phyloP scores from a whole-genome alignment of 2,113 vertebrate genomes.

The Pelobates fuscus region DNA sequence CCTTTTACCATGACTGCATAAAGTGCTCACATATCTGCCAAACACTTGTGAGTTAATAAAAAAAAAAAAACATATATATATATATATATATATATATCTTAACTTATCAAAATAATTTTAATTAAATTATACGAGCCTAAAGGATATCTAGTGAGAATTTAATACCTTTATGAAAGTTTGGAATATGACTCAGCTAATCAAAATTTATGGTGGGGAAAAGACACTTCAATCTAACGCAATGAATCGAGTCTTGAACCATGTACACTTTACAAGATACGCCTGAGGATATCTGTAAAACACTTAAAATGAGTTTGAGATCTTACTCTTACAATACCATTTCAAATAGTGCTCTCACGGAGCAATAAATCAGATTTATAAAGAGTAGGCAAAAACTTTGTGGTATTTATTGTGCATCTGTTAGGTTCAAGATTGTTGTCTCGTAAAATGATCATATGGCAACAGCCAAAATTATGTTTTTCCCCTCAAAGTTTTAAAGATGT shows the following conservation, averaged over 20 bases:
- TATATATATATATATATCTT: too few relatives aligned
- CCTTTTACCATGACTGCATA: too few relatives aligned
- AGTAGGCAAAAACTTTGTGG: not conserved
- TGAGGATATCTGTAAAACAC: not conserved
- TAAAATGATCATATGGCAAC: too few relatives aligned
- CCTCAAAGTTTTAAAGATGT: too few relatives aligned
- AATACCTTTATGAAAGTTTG: conserved; percentile 13
- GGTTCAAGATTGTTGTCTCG: too few relatives aligned
- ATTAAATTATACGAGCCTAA: conserved; percentile 41
- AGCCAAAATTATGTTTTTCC: too few relatives aligned
- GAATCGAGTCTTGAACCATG: conserved; percentile 36
- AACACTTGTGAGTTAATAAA: conserved; percentile 41
- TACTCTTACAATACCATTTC: conserved; percentile 20
- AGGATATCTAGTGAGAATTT: conserved; percentile 38
- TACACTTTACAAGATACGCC: conserved; percentile 35
- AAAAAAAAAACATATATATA: too few relatives aligned
- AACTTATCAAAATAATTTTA: conserved; percentile 44
- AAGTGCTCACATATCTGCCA: too few relatives aligned
- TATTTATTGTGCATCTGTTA: too few relatives aligned
- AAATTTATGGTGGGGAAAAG: conserved; percentile 27
- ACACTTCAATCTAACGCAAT: conserved; percentile 21
- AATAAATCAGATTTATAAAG: conserved; percentile 19
- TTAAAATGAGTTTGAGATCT: conserved; percentile 24
- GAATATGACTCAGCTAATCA: conserved; percentile 32
- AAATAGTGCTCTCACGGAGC: not conserved